Evolutionary conservation across 2,113 vertebrate species (phyloP), one percentile per base, ranked within the genome.

Genomic region (Chamaea fasciata): DNA sequence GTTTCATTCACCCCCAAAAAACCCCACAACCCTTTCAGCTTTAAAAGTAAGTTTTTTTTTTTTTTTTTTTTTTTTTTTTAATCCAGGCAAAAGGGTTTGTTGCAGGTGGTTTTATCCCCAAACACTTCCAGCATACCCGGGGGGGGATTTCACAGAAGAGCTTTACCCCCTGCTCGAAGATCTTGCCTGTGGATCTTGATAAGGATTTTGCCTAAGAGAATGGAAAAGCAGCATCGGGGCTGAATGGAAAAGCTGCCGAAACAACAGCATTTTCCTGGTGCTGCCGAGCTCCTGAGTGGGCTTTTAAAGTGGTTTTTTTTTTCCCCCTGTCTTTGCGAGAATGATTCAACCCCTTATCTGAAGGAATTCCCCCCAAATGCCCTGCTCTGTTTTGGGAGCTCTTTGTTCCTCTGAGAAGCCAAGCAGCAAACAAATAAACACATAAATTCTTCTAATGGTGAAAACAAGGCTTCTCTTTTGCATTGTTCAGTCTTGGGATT

Each of bases 341-440:
- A 56, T 10, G 18, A n/a, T 77, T 41, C 59, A 62, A 2, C 17
- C 22, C 44, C 76, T 89, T 92, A 41, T 89, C 89, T 71, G 28
- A 63, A 70, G 90, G 92, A 95, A 94, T 97, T 70, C 86, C 89
- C 89, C 79, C 46, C 26, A 46, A 23, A 73, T 20, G 50, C 74
- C 47, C 67, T 7, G 16, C 35, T 87, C 19, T 35, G 23, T 31
- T 84, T 87, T 39, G 28, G n/a, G n/a, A 79, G 42, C 27, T 63
- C 86, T 94, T 96, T 97, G 89, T 95, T 94, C 68, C 83, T 86
- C 16, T 0, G 2, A 77, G n/a, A 57, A 95, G 44, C 74, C 1
- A 18, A 91, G 57, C 59, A 52, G 44, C 33, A 62, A 86, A 62
- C 82, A 86, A 80, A 93, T 46, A 94, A 92, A 88, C 90, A 63